Conservation (phyloP, 2,113 vertebrate species). For the Turnix velox region DNA sequence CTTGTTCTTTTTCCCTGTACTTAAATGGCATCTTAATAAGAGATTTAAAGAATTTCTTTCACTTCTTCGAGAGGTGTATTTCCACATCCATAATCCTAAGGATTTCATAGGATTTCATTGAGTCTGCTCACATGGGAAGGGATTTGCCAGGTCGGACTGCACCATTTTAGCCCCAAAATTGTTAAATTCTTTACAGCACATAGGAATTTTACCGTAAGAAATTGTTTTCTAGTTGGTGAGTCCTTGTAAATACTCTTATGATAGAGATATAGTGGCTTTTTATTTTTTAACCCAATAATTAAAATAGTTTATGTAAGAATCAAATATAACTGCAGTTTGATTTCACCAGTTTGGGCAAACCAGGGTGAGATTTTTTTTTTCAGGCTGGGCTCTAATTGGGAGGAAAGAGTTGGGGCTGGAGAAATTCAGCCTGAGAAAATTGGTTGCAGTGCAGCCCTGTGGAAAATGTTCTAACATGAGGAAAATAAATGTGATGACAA, state of each 20-base stretch:
- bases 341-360: background rate
- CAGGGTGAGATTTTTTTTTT: background rate
- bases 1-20: background rate
- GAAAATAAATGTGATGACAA: slow-evolving; percentile 14
- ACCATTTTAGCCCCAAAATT: background rate
- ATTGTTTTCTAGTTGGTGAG: background rate
- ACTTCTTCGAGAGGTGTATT: background rate
- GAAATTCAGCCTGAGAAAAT: background rate
- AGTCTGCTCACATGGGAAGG: background rate
- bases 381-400: background rate
- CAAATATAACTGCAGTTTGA: accelerated
- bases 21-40: accelerated
- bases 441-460: background rate
- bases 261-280: background rate
- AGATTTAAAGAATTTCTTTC: background rate
- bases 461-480: background rate
- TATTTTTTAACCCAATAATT: background rate
- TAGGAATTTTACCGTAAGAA: background rate
- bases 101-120: background rate
- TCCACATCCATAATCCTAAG: background rate
- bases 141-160: background rate
- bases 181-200: background rate
- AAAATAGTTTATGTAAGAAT: too few species aligned
- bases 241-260: background rate
- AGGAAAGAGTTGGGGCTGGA: background rate